Base-by-base conservation (phyloP, 2,113 vertebrate species). In the Brienomyrus brachyistius region DNA sequence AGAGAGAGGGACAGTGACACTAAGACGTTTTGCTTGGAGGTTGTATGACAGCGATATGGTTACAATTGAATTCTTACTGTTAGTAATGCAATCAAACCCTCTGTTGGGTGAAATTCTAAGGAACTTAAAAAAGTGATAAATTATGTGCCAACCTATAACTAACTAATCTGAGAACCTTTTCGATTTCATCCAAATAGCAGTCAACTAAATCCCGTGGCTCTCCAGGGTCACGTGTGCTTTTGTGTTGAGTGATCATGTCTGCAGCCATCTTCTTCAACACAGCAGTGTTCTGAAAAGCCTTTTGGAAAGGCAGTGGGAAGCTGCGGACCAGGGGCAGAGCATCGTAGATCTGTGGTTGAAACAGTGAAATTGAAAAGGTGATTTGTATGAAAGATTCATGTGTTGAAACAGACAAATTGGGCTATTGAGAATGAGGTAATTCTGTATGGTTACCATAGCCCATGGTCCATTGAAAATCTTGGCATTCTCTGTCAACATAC, bases 101-200 rank as follows among this genome's bases (percentile, higher is more conserved):
- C 51, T 52, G 51, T 35, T 15, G 31, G 66, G 0, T 74, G 10
- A 74, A 4, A 13, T 74, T 35, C 4, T 35, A 74, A 74, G 13
- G n/a, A 74, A 0, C 27, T 70, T 27, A 6, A 70, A 70, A 15
- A 70, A 13, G 3, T 31, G 3, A 74, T 0, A 27, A 74, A 31
- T 0, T 31, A 74, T 31, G 1, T 74, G 66, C 1, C 9, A 8
- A 10, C 31, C 77, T 3, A 82, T 47, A 40, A 4, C 2, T 15
- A 43, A 47, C 19, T 45, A 43, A 43, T 82, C 15, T 17, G 23
- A 85, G 5, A 50, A 90, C 87, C 88, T 91, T 93, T 59, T 93
- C 90, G 7, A 92, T 89, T 47, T 95, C 92, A 17, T 94, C 92
- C 19, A 95, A 62, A 90, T 94, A 95, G 59, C 92, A 92, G 50